A percentile compares a stretch with the other conserved stretches of the same genome.
These are phyloP conservation scores for Balaenoptera acutorostrata DNA, from an alignment of 2,113 vertebrate species.

Conservation along the genomic window DNA sequence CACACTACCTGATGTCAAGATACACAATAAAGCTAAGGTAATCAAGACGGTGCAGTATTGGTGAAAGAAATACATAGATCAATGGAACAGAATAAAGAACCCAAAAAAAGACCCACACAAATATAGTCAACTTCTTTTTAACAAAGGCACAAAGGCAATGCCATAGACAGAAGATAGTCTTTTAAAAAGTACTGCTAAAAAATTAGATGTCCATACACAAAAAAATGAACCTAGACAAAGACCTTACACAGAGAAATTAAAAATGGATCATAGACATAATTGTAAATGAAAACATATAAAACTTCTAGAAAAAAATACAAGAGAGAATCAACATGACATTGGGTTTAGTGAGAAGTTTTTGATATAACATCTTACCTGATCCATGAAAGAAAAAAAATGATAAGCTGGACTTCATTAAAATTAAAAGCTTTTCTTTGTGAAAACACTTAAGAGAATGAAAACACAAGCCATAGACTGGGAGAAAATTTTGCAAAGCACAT, in stretches of 20 bases:
- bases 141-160: not conserved
- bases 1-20: not conserved
- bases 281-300: not conserved
- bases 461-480: not conserved
- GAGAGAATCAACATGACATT: not conserved
- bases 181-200: not conserved
- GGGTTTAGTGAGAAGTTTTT: not conserved
- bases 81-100: not conserved
- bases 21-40: not conserved
- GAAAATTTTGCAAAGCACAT: not conserved
- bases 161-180: not conserved
- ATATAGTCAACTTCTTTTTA: not conserved
- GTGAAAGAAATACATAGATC: not conserved
- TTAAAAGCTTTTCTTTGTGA: not conserved
- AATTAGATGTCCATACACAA: too few relatives aligned
- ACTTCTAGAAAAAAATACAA: not conserved
- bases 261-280: not conserved
- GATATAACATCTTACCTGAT: not conserved
- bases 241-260: not conserved
- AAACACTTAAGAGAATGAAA: not conserved
- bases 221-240: not conserved
- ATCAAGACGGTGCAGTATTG: not conserved
- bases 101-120: not conserved
- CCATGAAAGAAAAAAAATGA: not conserved
- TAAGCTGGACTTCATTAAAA: not conserved